Conservation (phyloP, 2,888 invertebrate genomes). For the Thera britannica region DNA sequence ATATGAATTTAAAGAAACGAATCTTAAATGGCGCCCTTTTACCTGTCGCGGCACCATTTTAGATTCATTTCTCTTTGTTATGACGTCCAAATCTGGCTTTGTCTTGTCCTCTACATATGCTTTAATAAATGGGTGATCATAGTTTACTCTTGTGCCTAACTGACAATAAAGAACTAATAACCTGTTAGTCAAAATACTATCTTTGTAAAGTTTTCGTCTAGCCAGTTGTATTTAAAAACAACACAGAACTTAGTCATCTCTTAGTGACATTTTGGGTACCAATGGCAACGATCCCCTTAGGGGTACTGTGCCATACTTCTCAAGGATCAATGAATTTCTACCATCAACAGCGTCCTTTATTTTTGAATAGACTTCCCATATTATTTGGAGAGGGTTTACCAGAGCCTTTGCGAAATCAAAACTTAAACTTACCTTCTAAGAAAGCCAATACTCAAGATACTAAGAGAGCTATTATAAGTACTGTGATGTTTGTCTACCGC, state of each 20-base stretch:
- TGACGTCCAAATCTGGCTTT: background rate
- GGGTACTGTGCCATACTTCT: too few relatives aligned
- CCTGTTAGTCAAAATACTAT: background rate
- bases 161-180: constrained; percentile 15
- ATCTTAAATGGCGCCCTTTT: too few relatives aligned
- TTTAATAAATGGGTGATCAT: background rate
- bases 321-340: too few relatives aligned
- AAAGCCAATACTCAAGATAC: background rate
- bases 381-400: too few relatives aligned
- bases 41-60: too few relatives aligned
- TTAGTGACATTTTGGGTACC: background rate
- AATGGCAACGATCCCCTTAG: too few relatives aligned
- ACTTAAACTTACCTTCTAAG: too few relatives aligned
- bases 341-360: too few relatives aligned
- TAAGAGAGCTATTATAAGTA: background rate
- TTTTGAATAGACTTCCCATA: too few relatives aligned
- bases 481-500: background rate
- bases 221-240: constrained; percentile 1
- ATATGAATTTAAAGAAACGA: too few relatives aligned
- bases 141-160: constrained; percentile 8
- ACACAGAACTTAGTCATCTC: background rate
- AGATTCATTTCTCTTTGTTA: background rate
- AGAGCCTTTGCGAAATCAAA: too few relatives aligned
- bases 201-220: constrained; percentile 1
- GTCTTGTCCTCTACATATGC: background rate